Percentiles rank a stretch among this genome's conserved stretches.
phyloP scores from a whole-genome alignment of 2,888 invertebrate species.

The Disparrhopalites patrizii region DNA sequence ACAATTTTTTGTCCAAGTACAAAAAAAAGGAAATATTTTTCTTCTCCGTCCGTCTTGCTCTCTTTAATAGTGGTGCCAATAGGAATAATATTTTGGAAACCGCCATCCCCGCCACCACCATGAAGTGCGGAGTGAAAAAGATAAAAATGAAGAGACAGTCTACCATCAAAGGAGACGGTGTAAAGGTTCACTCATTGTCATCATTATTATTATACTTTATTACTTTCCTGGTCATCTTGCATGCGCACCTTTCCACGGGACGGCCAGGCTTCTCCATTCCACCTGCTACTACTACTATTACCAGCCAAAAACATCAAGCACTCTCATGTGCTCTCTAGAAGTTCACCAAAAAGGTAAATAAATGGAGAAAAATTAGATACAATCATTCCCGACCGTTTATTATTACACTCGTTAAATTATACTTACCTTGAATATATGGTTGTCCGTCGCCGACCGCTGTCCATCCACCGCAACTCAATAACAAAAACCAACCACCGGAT shows the following conservation, averaged over 20 bases:
- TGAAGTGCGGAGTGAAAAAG: background rate
- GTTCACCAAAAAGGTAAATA: background rate
- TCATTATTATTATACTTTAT: background rate
- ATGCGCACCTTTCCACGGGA: too few relatives aligned
- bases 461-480: background rate
- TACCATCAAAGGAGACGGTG: background rate
- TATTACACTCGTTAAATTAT: constrained; percentile 4
- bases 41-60: too few relatives aligned
- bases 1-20: too few relatives aligned
- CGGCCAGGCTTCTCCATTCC: too few relatives aligned
- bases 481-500: background rate
- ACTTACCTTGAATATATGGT: background rate
- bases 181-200: too few relatives aligned
- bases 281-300: too few relatives aligned
- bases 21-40: too few relatives aligned
- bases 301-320: too few relatives aligned
- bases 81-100: too few relatives aligned
- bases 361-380: background rate
- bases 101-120: too few relatives aligned
- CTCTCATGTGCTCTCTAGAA: background rate
- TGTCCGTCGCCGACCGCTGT: constrained; percentile 2
- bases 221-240: constrained; percentile 2
- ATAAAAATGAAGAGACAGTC: background rate
- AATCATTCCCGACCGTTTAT: background rate
- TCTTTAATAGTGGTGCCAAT: too few relatives aligned